phyloP scores from a whole-genome alignment of 1,140 invertebrate species.

The Eriosoma lanigerum region DNA sequence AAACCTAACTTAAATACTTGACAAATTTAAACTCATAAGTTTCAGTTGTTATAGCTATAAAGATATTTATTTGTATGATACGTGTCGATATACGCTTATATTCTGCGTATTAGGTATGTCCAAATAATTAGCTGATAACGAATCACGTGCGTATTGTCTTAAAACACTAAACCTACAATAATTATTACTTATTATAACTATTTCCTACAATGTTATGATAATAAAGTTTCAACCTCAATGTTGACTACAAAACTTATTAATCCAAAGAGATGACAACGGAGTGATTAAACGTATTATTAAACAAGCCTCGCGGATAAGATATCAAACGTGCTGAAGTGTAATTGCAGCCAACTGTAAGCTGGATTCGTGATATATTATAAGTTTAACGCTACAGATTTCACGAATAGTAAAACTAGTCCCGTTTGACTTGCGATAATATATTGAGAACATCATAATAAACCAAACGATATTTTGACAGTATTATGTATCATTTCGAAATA shows the following conservation, averaged over 20 bases:
- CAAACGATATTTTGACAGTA: no score
- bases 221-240: background rate
- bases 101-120: background rate
- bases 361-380: no score
- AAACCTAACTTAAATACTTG: no score
- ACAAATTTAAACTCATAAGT: no score
- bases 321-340: background rate
- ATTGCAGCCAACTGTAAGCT: background rate
- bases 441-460: background rate
- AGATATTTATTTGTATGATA: no score
- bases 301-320: background rate
- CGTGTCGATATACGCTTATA: no score
- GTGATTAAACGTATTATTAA: conserved; percentile 4
- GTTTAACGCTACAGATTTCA: background rate
- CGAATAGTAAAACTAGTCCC: background rate
- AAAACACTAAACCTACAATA: no score
- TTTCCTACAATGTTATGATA: background rate
- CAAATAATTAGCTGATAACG: background rate
- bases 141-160: background rate
- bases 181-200: no score
- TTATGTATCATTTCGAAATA: background rate
- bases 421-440: background rate
- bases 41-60: no score
- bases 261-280: background rate
- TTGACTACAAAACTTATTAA: background rate